These are phyloP conservation scores for Odocoileus virginianus DNA, from an alignment of 2,113 vertebrate genomes.

Conservation along the genomic window DNA sequence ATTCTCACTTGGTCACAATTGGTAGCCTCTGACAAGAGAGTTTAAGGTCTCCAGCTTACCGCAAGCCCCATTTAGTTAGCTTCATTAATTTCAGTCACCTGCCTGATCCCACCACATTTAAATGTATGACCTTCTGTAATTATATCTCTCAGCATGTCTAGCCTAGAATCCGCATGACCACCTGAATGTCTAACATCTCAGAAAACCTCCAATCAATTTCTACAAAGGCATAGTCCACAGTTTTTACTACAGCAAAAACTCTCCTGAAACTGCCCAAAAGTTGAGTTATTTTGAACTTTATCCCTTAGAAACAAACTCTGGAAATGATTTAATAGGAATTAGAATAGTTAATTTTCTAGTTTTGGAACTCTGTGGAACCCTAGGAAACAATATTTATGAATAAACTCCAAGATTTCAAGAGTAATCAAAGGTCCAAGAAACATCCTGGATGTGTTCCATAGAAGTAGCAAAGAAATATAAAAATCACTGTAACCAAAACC, in stretches of 20 bases:
- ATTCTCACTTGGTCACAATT: neutral
- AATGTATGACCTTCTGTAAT: neutral
- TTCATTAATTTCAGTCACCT: constrained; percentile 15
- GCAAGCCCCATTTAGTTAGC: neutral
- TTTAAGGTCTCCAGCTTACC: neutral
- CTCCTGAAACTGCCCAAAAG: neutral
- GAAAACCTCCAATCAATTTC: neutral
- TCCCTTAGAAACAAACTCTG: neutral
- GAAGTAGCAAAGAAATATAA: neutral
- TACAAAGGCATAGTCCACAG: neutral
- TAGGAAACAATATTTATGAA: neutral
- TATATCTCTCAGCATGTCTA: neutral
- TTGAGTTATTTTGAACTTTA: constrained; percentile 5
- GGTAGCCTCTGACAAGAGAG: neutral
- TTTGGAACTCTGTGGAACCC: constrained; percentile 12
- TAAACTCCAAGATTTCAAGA: constrained; percentile 18
- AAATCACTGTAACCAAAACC: neutral
- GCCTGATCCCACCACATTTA: neutral
- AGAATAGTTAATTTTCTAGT: neutral
- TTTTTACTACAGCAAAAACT: constrained; percentile 12
- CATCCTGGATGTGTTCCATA: neutral
- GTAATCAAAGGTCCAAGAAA: constrained; percentile 27
- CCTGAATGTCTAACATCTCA: neutral
- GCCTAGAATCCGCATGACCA: neutral
- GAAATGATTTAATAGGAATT: constrained; percentile 20